phyloP scores from a whole-genome alignment of 2,113 vertebrate genomes.

The Apeltes quadracus region DNA sequence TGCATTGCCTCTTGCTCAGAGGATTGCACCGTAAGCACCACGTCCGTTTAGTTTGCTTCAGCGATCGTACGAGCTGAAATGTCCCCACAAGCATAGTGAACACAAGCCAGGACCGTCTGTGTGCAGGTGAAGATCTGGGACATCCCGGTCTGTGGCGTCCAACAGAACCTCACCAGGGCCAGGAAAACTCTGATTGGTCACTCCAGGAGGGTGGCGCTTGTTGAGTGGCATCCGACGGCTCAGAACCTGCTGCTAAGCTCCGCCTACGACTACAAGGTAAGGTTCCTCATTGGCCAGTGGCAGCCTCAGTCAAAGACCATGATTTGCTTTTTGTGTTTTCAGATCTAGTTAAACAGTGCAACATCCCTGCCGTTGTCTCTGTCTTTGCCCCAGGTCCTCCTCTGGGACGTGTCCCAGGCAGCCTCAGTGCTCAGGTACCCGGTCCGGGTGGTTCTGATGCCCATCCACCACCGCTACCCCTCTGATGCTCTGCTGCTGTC shows the following conservation, averaged over 20 bases:
- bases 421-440: constrained; percentile 79
- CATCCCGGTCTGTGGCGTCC: constrained; percentile 85
- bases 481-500: constrained; percentile 86
- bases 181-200: constrained; percentile 89
- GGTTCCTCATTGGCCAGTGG: constrained; percentile 10
- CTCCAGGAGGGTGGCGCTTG: constrained; percentile 87
- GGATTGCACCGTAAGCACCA: constrained; percentile 86
- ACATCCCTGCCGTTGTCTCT: background rate
- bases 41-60: background rate
- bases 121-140: constrained; percentile 92
- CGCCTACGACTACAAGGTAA: constrained; percentile 93
- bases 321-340: background rate
- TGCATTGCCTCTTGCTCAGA: constrained; percentile 95
- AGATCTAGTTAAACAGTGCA: background rate
- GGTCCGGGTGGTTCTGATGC: constrained; percentile 77
- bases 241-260: constrained; percentile 90
- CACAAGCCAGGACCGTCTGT: background rate
- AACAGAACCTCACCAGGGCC: constrained; percentile 81
- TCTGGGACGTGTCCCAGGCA: constrained; percentile 71
- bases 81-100: background rate
- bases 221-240: constrained; percentile 96
- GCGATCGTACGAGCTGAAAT: background rate
- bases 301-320: background rate
- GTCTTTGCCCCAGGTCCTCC: constrained; percentile 55
- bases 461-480: constrained; percentile 75